Evolutionary conservation across 2,797 vertebrate species (phyloP), one percentile per base, ranked within the genome.

Genomic region (Moxostoma hubbsi): DNA sequence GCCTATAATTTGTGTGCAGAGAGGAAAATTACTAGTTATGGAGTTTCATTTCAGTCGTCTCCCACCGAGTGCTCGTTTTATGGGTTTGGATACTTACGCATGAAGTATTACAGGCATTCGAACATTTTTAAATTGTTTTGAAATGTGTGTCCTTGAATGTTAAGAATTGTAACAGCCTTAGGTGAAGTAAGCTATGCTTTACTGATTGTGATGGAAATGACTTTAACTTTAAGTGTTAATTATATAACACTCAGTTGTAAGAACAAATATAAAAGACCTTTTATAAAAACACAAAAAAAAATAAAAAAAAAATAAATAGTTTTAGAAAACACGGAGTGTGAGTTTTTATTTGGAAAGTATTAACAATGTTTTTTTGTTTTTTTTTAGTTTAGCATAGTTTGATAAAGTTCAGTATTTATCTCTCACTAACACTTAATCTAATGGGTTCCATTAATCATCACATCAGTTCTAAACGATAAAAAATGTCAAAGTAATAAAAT

Each of bases 21-120:
- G 77, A 72, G 53, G 45, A 79, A 70, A 79, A 79, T 79, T 49
- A 6, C 43, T 55, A 36, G 68, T 71, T 79, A 64, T 71, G 76
- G 63, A 24, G 68, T 72, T 71, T 55, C 61, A 57, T 65, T 64
- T 36, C 50, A 72, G 77, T 16, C 59, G 13, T 50, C 69, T 70
- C 55, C 51, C 65, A 43, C 6, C 12, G 5, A 66, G 55, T 11
- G 64, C 13, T 2, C 12, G 1, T 64, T 76, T 67, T 50, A 67
- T 11, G 13, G n/a, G 15, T 50, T 65, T 55, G 53, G 66, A 70
- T 61, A 50, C 45, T 77, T 54, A 50, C 16, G 61, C 43, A 65
- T 53, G 51, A 50, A 71, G 53, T 65, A 50, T 73, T 43, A 58
- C 13, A 43, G 51, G 15, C 61, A 73, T 73, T 79, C 50, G 16